These are phyloP conservation scores for cat (Felis catus) DNA, from an alignment of 2,113 vertebrate genomes.

Conservation along the genomic window F.catus_Fca126_mat1.0 CM031418.1:140536501-140537000, in stretches of 20 bases:
- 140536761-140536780: background rate
- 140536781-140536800: background rate
- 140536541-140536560: too few species aligned
- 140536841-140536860: background rate
- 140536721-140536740: background rate
- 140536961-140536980: background rate
- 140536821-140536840: fast-evolving
- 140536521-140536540: too few species aligned
- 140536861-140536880: fast-evolving
- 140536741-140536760: too few species aligned
- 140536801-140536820: background rate
- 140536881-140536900: fast-evolving
- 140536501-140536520: too few species aligned
- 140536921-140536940: background rate
- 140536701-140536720: background rate
- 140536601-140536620: too few species aligned
- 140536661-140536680: too few species aligned
- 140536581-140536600: too few species aligned
- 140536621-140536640: too few species aligned
- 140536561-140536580: too few species aligned
- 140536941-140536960: background rate
- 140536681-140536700: background rate
- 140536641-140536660: too few species aligned
- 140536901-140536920: fast-evolving
- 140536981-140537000: background rate